Conservation (phyloP, 2,113 vertebrate genomes). For the Mormoops blainvillei region DNA sequence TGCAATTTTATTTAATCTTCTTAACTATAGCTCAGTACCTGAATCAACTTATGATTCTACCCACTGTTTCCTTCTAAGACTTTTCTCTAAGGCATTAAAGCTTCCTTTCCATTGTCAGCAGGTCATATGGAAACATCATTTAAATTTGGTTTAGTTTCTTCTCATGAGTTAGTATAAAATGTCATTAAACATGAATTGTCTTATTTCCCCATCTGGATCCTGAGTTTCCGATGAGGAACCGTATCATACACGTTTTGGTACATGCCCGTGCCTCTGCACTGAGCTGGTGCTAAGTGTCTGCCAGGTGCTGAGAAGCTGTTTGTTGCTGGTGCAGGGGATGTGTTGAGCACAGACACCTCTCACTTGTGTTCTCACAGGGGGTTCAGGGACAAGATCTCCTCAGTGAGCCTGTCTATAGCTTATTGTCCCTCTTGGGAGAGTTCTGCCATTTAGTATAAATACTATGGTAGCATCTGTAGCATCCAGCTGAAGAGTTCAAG, state of each 20-base stretch:
- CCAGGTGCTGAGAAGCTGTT: background rate
- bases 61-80: background rate
- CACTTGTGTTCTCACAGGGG: background rate
- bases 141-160: background rate
- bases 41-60: background rate
- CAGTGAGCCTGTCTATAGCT: fast-evolving
- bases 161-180: background rate
- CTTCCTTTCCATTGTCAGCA: background rate
- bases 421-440: background rate
- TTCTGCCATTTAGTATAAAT: background rate
- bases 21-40: background rate
- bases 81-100: background rate
- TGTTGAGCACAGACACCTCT: background rate
- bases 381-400: background rate
- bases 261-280: background rate
- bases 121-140: background rate
- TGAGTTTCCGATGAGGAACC: background rate
- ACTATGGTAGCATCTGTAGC: background rate
- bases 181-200: background rate
- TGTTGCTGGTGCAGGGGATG: too few relatives aligned
- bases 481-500: background rate
- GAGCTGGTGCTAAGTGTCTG: background rate
- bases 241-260: fast-evolving
- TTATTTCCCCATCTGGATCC: background rate
- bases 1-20: background rate